These are phyloP conservation scores for Salvelinus namaycush DNA, from an alignment of 2,113 vertebrate species.

Conservation along the genomic window DNA sequence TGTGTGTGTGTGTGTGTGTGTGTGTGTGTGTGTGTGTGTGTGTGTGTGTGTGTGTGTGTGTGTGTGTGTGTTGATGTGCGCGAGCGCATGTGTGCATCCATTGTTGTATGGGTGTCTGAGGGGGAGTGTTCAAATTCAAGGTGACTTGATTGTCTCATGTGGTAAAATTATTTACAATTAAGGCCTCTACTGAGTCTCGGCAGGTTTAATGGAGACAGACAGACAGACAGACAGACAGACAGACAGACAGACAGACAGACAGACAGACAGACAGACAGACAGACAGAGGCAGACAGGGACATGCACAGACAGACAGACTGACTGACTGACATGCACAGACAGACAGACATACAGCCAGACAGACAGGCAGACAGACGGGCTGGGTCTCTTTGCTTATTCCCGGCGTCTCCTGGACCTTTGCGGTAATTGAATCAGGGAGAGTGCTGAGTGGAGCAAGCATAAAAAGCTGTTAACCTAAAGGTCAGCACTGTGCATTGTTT, in stretches of 20 bases:
- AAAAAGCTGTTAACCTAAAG: conserved; percentile 99
- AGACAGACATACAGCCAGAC: not conserved
- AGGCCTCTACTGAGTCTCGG: not conserved
- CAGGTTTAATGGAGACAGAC: not conserved
- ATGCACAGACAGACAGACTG: too few species aligned
- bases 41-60: too few species aligned
- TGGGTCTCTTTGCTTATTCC: conserved; percentile 93
- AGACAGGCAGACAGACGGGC: conserved; percentile 43
- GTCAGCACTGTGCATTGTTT: conserved; percentile 99
- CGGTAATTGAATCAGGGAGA: conserved; percentile 99
- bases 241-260: not conserved
- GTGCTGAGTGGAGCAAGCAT: conserved; percentile 99
- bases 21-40: too few species aligned
- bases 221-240: not conserved
- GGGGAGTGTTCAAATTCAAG: conserved; percentile 89
- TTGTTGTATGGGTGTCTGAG: conserved; percentile 48
- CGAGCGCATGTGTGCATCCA: conserved; percentile 1
- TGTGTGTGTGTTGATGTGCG: too few species aligned
- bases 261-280: not conserved
- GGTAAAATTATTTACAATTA: conserved; percentile 83
- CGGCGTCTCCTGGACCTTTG: conserved; percentile 95
- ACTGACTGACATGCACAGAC: not conserved
- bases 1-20: too few species aligned
- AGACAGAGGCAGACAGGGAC: too few species aligned
- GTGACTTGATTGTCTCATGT: conserved; percentile 92